phyloP scores from a whole-genome alignment of 2,888 invertebrate species.

The Sphecodes monilicornis region DNA sequence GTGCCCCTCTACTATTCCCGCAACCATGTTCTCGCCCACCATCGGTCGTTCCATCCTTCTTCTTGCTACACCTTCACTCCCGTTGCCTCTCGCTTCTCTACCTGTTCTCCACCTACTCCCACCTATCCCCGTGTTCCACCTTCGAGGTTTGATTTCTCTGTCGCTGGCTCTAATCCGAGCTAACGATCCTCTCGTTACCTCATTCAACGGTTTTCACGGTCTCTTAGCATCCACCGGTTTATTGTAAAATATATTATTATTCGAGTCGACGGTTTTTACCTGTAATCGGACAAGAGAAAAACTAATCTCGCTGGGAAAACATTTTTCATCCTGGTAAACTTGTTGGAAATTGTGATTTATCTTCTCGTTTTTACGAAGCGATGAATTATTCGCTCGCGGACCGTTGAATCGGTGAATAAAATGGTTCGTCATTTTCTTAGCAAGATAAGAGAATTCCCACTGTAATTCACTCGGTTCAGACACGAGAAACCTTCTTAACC shows the following conservation, averaged over 20 bases:
- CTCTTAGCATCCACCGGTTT: neutral
- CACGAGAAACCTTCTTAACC: neutral
- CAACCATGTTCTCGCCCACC: slow-evolving; percentile 14
- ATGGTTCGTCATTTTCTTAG: neutral
- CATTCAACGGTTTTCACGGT: neutral
- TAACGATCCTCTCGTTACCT: slow-evolving; percentile 16
- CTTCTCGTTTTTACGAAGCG: neutral
- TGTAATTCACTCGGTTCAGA: neutral
- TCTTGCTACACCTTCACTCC: slow-evolving; percentile 1
- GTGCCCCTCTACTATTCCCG: slow-evolving; percentile 33
- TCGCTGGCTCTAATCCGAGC: slow-evolving; percentile 46
- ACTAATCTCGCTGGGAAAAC: neutral
- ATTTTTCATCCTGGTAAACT: neutral
- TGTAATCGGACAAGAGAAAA: neutral
- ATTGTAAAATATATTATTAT: slow-evolving; percentile 35
- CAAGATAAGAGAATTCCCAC: neutral
- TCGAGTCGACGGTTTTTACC: neutral
- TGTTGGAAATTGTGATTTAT: neutral
- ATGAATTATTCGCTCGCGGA: neutral
- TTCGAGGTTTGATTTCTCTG: neutral
- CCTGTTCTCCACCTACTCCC: slow-evolving; percentile 12
- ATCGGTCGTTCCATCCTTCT: neutral
- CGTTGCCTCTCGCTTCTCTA: slow-evolving; percentile 10
- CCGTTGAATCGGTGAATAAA: neutral
- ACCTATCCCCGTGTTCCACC: slow-evolving; percentile 20